Percentiles rank a stretch among this genome's conserved stretches.
These are phyloP conservation scores for Pemphigus obesinymphae DNA, from an alignment of 1,140 invertebrate species.

Conservation along the genomic window DNA sequence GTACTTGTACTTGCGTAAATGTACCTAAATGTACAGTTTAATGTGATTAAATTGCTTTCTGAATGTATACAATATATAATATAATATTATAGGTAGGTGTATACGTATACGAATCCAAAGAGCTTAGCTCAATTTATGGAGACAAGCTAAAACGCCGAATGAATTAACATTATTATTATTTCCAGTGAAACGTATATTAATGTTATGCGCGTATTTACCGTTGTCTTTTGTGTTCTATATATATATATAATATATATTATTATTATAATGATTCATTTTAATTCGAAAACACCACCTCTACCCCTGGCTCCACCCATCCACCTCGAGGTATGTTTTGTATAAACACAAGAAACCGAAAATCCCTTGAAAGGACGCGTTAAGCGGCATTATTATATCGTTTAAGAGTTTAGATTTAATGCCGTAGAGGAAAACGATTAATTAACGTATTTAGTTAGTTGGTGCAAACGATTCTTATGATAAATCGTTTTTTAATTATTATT, in stretches of 20 bases:
- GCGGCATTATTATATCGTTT: background rate
- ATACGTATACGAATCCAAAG: background rate
- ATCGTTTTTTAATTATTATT: background rate
- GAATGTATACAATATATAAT: background rate
- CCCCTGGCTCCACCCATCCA: too few relatives aligned
- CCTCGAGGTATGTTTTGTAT: background rate
- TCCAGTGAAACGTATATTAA: slow-evolving; percentile 3
- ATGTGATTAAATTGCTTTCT: background rate
- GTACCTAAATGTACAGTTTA: background rate
- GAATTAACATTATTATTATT: slow-evolving; percentile 15
- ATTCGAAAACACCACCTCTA: too few relatives aligned
- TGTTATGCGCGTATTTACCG: slow-evolving; percentile 1
- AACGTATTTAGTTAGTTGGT: background rate
- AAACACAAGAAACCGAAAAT: background rate
- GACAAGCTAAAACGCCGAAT: background rate
- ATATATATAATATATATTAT: too few relatives aligned
- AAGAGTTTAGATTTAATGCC: slow-evolving; percentile 1
- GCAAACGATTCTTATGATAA: background rate
- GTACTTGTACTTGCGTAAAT: background rate
- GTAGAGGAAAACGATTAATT: background rate
- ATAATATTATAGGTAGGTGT: background rate
- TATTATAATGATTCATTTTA: slow-evolving; percentile 17
- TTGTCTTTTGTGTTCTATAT: background rate
- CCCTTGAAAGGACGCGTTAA: background rate
- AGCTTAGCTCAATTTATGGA: slow-evolving; percentile 15